These are phyloP conservation scores for Strongylocentrotus purpuratus DNA, from an alignment of 35 echinoderm and acorn worm genomes.

Conservation along the genomic window DNA sequence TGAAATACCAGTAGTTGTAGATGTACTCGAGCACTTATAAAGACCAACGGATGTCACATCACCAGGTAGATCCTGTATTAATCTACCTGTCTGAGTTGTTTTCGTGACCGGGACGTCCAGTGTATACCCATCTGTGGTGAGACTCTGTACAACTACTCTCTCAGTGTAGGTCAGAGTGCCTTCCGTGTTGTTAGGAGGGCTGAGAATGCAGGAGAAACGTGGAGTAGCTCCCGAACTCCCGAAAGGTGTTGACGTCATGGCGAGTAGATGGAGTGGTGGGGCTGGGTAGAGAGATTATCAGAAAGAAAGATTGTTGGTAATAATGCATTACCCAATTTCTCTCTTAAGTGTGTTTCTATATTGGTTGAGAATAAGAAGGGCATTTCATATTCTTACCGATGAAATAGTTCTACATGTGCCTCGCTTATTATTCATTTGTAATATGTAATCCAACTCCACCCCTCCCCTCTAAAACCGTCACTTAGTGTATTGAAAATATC, in stretches of 20 bases:
- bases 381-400: no score
- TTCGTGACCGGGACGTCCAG: background rate
- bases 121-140: background rate
- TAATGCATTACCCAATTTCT: no score
- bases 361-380: no score
- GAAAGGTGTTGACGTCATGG: background rate
- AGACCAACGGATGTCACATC: background rate
- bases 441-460: no score
- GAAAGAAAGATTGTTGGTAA: background rate
- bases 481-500: no score
- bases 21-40: background rate
- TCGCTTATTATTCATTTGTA: no score
- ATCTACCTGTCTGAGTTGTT: background rate
- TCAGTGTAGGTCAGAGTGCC: background rate
- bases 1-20: background rate
- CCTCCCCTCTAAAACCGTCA: no score
- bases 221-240: background rate
- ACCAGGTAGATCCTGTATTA: background rate
- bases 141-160: background rate
- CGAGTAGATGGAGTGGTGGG: background rate
- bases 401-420: no score
- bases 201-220: background rate
- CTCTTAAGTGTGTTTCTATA: no score
- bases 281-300: background rate
- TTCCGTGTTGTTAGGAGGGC: background rate